Evolutionary conservation across 2,797 vertebrate genomes (phyloP).

Genomic region (Paramormyrops hopkinsi): DNA sequence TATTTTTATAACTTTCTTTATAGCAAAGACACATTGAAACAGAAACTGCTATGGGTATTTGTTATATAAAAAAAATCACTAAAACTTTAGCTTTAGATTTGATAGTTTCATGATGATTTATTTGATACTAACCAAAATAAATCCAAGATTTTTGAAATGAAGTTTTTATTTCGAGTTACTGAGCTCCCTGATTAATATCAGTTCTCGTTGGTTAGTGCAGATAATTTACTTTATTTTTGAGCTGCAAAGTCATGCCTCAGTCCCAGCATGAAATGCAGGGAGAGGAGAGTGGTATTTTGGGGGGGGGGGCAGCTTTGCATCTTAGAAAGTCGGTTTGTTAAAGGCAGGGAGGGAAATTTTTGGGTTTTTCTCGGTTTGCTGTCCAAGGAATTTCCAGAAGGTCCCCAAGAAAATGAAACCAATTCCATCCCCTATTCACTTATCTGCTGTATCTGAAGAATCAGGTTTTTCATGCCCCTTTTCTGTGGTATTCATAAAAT

Average conservation of each 20-base stretch:
- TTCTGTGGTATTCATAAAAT: background rate
- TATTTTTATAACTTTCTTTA: background rate
- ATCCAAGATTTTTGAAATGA: background rate
- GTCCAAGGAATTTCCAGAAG: background rate
- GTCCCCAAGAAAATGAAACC: background rate
- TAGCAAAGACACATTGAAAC: background rate
- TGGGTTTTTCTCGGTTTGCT: background rate
- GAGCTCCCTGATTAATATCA: background rate
- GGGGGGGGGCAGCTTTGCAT: background rate
- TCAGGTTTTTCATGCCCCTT: background rate
- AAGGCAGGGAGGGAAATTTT: background rate
- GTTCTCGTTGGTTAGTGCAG: background rate
- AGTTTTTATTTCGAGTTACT: conserved; percentile 3
- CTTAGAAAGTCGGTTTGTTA: background rate
- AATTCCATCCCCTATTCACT: background rate
- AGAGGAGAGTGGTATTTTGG: background rate
- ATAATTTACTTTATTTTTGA: background rate
- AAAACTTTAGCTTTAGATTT: background rate
- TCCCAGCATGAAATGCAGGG: background rate
- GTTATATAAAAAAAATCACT: background rate
- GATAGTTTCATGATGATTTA: background rate
- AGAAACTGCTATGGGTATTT: background rate
- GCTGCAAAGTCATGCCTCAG: background rate
- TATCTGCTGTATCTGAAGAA: background rate
- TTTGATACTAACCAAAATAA: background rate